Evolutionary conservation across 2,113 vertebrate species (phyloP), one percentile per base, ranked within the genome.

Genomic region (Eulemur rufifrons): DNA sequence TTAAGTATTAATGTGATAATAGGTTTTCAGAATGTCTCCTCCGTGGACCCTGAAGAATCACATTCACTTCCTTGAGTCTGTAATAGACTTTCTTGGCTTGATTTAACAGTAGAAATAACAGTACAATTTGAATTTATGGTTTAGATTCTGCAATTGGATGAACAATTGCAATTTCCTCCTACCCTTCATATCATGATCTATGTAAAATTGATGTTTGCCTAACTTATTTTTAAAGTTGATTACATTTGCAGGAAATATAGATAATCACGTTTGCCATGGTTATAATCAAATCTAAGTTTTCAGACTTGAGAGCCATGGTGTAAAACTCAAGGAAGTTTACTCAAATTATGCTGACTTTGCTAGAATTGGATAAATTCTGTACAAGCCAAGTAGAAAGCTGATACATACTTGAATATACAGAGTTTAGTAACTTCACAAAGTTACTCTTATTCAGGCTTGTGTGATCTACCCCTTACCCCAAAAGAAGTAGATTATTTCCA

Each of bases 311-410:
- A 61, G 84, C 89, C 87, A 1, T 95, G 73, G 96, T 97, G 77
- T 98, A 97, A 98, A 98, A 98, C 98, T 98, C 94, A 87, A 98
- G 97, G 86, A 42, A 61, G 81, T 98, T 98, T 98, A 98, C 96
- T 98, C 97, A 98, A 86, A 94, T 96, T 76, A 97, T 98, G 89
- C 97, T 97, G 98, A 97, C 96, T 96, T 96, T 96, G 82, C 83
- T 98, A 96, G 95, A 98, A 95, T 89, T 98, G 95, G 84, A 82
- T 50, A 97, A 52, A 93, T 85, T 93, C 76, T 0, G 20, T 98
- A 25, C 97, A 94, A 92, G 73, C 73, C 97, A 98, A 93, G 23
- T 92, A 87, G 95, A 2, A 97, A 96, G 94, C 97, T 97, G 95
- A 95, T 45, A 5, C 47, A 71, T 89, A 96, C 96, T 97, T 97